Percentiles rank a stretch among this genome's conserved stretches.
Conservation (phyloP, 2,888 invertebrate species). For the Flabesymbios commensalis region DNA sequence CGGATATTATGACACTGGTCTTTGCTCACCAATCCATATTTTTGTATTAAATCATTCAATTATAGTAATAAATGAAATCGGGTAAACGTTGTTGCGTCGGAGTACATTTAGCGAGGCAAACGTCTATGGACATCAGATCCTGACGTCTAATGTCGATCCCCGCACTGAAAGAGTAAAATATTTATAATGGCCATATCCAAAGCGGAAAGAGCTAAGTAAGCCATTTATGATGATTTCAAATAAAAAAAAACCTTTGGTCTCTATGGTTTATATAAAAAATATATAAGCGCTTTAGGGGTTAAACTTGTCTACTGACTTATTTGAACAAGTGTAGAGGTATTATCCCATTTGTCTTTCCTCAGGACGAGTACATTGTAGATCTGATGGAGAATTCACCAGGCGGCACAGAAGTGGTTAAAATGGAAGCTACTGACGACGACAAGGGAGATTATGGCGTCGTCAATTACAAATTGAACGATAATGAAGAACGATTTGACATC, state of each 20-base stretch:
- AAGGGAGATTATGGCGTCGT: conserved; percentile 76
- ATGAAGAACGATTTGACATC: conserved; percentile 74
- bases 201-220: too few relatives aligned
- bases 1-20: neutral
- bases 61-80: neutral
- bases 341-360: too few relatives aligned
- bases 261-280: too few relatives aligned
- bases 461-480: conserved; percentile 75
- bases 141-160: too few relatives aligned
- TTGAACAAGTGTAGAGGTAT: too few relatives aligned
- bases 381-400: conserved; percentile 39
- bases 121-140: too few relatives aligned
- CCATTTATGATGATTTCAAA: too few relatives aligned
- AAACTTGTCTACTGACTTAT: too few relatives aligned
- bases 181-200: too few relatives aligned
- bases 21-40: neutral
- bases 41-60: neutral
- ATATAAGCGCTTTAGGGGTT: too few relatives aligned
- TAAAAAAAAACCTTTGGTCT: too few relatives aligned
- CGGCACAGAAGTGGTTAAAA: conserved; percentile 35
- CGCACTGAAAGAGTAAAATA: too few relatives aligned
- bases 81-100: neutral
- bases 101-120: neutral
- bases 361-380: conserved; percentile 6
- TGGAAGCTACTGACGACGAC: conserved; percentile 49